These are phyloP conservation scores for Lordiphosa fenestrarum DNA, from an alignment of 2,888 invertebrate genomes.

Conservation along the genomic window DNA sequence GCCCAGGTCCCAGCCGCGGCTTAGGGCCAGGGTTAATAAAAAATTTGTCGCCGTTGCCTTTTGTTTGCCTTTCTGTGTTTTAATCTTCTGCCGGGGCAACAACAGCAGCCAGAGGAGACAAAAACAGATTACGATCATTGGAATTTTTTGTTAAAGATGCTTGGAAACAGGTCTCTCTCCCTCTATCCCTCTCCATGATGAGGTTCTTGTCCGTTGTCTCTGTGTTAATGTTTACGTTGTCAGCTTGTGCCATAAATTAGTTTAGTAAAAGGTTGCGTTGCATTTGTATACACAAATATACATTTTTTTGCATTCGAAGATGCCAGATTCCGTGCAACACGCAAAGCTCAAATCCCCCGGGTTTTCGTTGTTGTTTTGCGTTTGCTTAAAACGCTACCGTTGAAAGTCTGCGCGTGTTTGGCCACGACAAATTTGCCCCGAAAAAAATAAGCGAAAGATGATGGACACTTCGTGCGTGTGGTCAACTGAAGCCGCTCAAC, in stretches of 20 bases:
- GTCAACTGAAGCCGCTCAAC: slow-evolving; percentile 37
- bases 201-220: slow-evolving; percentile 37
- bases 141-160: slow-evolving; percentile 76
- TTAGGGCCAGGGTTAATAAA: slow-evolving; percentile 59
- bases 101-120: slow-evolving; percentile 57
- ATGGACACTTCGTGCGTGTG: slow-evolving; percentile 50
- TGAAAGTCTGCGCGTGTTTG: slow-evolving; percentile 47
- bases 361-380: slow-evolving; percentile 8
- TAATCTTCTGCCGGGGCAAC: slow-evolving; percentile 65
- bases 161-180: slow-evolving; percentile 64
- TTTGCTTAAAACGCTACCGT: slow-evolving; percentile 58
- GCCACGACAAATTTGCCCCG: slow-evolving; percentile 53
- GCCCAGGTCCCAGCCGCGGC: slow-evolving; percentile 10
- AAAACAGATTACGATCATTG: slow-evolving; percentile 74
- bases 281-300: slow-evolving; percentile 44
- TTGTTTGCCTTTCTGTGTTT: slow-evolving; percentile 49
- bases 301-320: slow-evolving; percentile 30
- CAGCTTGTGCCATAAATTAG: slow-evolving; percentile 79
- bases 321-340: slow-evolving; percentile 53
- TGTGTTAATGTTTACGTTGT: slow-evolving; percentile 77
- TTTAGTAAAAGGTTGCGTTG: slow-evolving; percentile 74
- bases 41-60: slow-evolving; percentile 65
- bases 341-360: slow-evolving; percentile 35
- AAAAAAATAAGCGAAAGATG: slow-evolving; percentile 38
- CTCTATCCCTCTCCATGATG: slow-evolving; percentile 4